A percentile compares a stretch with the other conserved stretches of the same genome.
phyloP scores from a whole-genome alignment of 2,113 vertebrate genomes.

The Indri indri region DNA sequence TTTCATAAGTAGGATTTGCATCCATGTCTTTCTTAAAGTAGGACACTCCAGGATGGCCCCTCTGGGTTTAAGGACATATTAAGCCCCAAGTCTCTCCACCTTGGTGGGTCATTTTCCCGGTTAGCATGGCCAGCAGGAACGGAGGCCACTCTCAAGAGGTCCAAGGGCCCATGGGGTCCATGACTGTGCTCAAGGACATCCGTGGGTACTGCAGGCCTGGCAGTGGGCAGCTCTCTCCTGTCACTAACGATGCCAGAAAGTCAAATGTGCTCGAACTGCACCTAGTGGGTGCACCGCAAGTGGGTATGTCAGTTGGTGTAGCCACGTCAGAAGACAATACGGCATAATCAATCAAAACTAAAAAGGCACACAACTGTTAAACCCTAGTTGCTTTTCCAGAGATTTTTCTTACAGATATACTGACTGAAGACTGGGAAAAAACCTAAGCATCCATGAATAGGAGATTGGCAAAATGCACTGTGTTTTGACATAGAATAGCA shows the following conservation, averaged over 20 bases:
- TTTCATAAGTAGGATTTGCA: neutral
- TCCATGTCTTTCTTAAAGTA: neutral
- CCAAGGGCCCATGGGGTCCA: neutral
- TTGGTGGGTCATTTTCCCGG: neutral
- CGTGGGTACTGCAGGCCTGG: neutral
- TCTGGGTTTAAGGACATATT: neutral
- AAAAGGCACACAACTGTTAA: neutral
- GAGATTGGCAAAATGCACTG: neutral
- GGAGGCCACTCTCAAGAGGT: neutral
- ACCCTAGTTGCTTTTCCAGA: neutral
- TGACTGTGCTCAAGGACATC: neutral
- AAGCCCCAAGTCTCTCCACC: rapidly evolving
- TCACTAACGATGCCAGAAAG: neutral
- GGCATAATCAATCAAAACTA: neutral
- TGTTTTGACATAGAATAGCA: neutral
- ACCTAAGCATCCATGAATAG: neutral
- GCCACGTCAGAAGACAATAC: neutral
- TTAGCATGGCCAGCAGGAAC: neutral
- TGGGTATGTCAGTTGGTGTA: too few relatives aligned
- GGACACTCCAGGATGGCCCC: neutral
- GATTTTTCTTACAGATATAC: neutral
- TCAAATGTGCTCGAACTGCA: too few relatives aligned
- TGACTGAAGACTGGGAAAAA: neutral
- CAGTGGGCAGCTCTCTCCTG: neutral
- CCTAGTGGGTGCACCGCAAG: neutral